Base-by-base conservation (phyloP, 1,140 invertebrate genomes). In the Pissodes strobi region DNA sequence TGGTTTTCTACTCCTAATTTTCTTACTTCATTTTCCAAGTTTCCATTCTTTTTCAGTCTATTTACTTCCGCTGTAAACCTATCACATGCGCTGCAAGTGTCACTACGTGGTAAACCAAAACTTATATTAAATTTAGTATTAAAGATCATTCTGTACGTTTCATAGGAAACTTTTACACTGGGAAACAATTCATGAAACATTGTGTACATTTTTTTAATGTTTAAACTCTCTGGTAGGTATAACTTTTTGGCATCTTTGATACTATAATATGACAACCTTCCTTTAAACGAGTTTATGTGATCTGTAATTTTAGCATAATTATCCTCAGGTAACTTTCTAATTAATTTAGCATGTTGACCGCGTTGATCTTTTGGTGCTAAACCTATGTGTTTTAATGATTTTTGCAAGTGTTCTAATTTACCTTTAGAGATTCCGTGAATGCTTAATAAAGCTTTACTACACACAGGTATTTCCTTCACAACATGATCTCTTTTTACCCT, bases 21-120 rank as follows among this genome's bases (percentile, higher is more conserved):
- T 22, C 25, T 15, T 13, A 51, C n/a, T n/a, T n/a, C n/a, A n/a
- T 51, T 51, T 51, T 27, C 18, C 23, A 1, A 22, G 18, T 51
- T 27, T 51, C 12, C 19, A 22, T 51, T 12, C n/a, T 23, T 23
- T 23, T 51, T 51, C 23, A 27, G 12, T 51, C 12, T 23, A n/a
- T n/a, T n/a, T n/a, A n/a, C n/a, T n/a, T n/a, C n/a, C n/a, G n/a
- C n/a, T n/a, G n/a, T n/a, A n/a, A n/a, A n/a, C n/a, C n/a, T n/a
- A n/a, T n/a, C 22, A 27, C 21, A 51, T 23, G 48, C 25, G 23
- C 19, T n/a, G n/a, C n/a, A n/a, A n/a, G n/a, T n/a, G n/a, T n/a
- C n/a, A n/a, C n/a, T n/a, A n/a, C n/a, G n/a, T 51, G 25, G n/a
- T 22, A n/a, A 51, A 10, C 48, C 48, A 51, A 51, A 51, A 51